A percentile compares a stretch with the other conserved stretches of the same genome.
Evolutionary conservation across 2,113 vertebrate species (phyloP).

Genomic region (Paratilapia polleni): DNA sequence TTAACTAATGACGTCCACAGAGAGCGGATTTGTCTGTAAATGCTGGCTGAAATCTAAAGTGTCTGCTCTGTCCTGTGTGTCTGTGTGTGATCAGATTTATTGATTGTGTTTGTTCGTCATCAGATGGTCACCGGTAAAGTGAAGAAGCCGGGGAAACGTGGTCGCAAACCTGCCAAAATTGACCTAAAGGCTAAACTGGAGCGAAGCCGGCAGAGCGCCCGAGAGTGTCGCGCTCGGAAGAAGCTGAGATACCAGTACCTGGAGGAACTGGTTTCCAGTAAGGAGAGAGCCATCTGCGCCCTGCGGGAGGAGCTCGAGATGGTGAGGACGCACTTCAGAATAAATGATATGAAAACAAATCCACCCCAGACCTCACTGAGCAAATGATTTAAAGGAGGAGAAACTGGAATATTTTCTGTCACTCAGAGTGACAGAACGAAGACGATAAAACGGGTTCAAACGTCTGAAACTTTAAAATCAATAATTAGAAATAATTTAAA

Average conservation of each 20-base stretch:
- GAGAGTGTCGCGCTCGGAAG: constrained; percentile 94
- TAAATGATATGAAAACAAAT: not conserved
- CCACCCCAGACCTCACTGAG: not conserved
- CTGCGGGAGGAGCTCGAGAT: constrained; percentile 97
- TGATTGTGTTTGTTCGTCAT: not conserved
- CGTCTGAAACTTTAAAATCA: not conserved
- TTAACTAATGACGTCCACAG: no score
- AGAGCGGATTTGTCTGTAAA: no score
- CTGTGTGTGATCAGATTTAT: not conserved
- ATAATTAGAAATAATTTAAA: not conserved
- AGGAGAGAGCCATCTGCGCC: constrained; percentile 95
- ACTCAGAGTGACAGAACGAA: not conserved
- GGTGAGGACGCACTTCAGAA: constrained; percentile 51
- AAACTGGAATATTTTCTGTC: not conserved
- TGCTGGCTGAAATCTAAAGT: no score
- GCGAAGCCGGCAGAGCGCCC: constrained; percentile 94
- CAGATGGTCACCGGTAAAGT: constrained; percentile 93
- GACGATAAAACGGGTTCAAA: not conserved
- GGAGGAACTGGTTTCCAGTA: constrained; percentile 96
- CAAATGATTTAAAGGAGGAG: not conserved
- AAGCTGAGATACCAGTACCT: constrained; percentile 97
- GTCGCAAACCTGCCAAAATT: constrained; percentile 96
- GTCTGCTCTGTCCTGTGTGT: no score
- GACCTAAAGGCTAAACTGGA: constrained; percentile 98
- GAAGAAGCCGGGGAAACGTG: constrained; percentile 96